Evolutionary conservation across 2,113 vertebrate genomes (phyloP).

Genomic region (Sinocyclocheilus anshuiensis): DNA sequence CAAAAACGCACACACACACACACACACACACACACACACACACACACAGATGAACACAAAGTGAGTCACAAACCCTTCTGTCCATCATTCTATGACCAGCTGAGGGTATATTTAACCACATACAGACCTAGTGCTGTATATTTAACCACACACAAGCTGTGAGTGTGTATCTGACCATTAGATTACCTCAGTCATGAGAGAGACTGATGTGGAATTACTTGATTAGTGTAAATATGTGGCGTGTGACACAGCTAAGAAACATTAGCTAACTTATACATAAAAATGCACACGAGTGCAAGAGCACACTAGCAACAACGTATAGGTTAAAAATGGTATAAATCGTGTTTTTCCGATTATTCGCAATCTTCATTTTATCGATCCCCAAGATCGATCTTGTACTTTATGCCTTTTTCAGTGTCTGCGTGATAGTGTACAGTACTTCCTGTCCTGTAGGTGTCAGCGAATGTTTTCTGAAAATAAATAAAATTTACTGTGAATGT

Average conservation of each 20-base stretch:
- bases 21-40: too few relatives aligned
- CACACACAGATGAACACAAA: not conserved
- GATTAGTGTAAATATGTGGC: conserved; percentile 72
- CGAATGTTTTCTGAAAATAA: not conserved
- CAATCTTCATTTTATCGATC: not conserved
- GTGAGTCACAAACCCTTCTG: conserved; percentile 7
- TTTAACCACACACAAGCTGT: conserved; percentile 32
- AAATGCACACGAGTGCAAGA: not conserved
- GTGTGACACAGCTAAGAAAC: conserved; percentile 70
- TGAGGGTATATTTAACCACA: conserved; percentile 47
- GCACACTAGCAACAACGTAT: not conserved
- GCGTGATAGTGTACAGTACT: not conserved
- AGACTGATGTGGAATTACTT: conserved; percentile 65
- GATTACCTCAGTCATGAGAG: conserved; percentile 73
- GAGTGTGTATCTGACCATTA: conserved; percentile 65
- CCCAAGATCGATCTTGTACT: not conserved
- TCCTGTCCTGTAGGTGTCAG: not conserved
- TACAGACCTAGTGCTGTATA: conserved; percentile 32
- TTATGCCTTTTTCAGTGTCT: not conserved
- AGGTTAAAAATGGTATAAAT: not conserved
- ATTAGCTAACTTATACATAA: not conserved
- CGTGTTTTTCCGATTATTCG: not conserved
- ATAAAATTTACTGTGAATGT: not conserved
- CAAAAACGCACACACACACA: too few relatives aligned
- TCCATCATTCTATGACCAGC: conserved; percentile 36